Base-by-base conservation (phyloP, 37 sponge, comb jelly and placozoan genomes). In the Haliclona indistincta region DNA sequence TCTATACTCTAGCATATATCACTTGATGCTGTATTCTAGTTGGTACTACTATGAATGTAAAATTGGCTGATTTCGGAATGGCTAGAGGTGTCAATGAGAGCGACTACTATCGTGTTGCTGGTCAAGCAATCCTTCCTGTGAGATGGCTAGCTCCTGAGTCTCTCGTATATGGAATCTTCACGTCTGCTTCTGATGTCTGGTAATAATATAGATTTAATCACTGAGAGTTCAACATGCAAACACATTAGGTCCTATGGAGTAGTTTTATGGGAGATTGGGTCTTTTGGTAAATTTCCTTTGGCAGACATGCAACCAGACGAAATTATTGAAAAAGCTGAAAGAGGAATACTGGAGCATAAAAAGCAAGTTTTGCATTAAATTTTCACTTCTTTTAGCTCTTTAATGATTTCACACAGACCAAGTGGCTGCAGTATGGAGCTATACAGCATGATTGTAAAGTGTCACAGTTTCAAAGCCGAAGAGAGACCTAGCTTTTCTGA, bases 61-160 rank as follows among this genome's bases (percentile, higher is more conserved):
- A 86, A 56, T 28, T 86, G 19, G 86, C 86, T 25, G 86, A 86
- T 67, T 86, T 86, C 79, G 86, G 86, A 22, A 38, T 86, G 70
- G 74, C 86, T 67, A 67, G 80, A 13, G 68, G 38, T 2, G 63
- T 86, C 29, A 3, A 79, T 11, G n/a, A n/a, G n/a, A 67, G 74
- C 37, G 70, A 86, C 43, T 79, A 63, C 34, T 79, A 79, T 44
- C 38, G 54, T 25, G 25, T 79, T 17, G 86, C 23, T 26, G 80
- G 75, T 38, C 54, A 49, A 30, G 62, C 79, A 30, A 70, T 54
- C 26, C 75, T 86, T 17, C 86, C 86, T 34, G 73, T 86, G 10
- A 78, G 68, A 23, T 78, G 79, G 79, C 78, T 86, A 80, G 80
- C 86, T 30, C 86, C 86, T 4, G 86, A 86, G 63, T 68, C 56